Evolutionary conservation across 2,113 vertebrate species (phyloP), one percentile per base, ranked within the genome.

Genomic region (Hippopotamus amphibius): DNA sequence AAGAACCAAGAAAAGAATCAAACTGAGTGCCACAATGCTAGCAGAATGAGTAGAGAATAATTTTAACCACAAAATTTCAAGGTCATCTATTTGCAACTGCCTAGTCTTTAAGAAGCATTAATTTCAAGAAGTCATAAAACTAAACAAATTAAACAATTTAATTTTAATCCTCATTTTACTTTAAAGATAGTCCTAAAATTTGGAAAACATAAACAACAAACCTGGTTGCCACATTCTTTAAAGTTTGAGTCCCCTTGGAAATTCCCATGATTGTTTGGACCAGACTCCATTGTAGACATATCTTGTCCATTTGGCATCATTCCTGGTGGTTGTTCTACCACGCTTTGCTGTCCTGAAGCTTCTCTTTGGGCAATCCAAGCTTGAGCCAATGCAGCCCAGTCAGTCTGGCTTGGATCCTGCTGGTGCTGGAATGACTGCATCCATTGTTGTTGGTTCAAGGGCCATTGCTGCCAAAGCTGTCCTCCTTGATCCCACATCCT

Each of bases 401-500:
- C 99, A 97, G 99, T 99, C 97, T 99, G 99, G 98, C 99, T 99
- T 99, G 99, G 99, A 98, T 99, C 99, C 96, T 99, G 99, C 95
- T 99, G 99, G 98, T 99, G 99, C 97, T 99, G 99, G 98, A 99
- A 99, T 50, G 99, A 99, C 98, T 99, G 99, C 99, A 99, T 99
- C 99, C 99, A 99, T 89, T 99, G 99, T 97, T 99, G 99, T 95
- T 99, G 99, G 98, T 99, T 99, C 98, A 99, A 98, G 98, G 99
- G 99, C 99, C 99, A 99, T 95, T 99, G 99, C 97, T 99, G 99
- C 99, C 99, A 99, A 98, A 99, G 99, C 93, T 99, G 99, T 98
- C 99, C 99, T 99, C 99, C 99, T 99, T 99, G 99, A 98, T 99
- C 99, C 99, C 99, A 99, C 99, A 99, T 99, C 98, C 97, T 99